Evolutionary conservation across 2,888 invertebrate species (phyloP).

Genomic region (Pandemis corylana): DNA sequence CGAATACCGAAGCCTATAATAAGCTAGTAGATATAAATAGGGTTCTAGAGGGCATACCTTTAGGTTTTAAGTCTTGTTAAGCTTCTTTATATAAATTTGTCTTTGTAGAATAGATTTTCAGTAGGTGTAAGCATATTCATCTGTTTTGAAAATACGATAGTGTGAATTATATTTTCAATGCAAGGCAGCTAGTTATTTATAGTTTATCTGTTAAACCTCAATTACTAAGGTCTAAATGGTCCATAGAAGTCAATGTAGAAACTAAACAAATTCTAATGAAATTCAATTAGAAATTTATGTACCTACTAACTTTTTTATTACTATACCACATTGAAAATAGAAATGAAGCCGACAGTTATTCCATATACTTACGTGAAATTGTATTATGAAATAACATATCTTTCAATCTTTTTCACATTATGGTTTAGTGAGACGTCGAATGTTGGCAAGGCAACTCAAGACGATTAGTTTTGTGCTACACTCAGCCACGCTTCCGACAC

Average conservation of each 20-base stretch:
- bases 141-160: background rate
- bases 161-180: background rate
- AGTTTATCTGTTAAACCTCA: background rate
- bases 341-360: too few relatives aligned
- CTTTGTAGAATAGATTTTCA: background rate
- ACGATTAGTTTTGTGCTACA: too few relatives aligned
- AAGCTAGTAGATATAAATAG: conserved; percentile 14
- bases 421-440: too few relatives aligned
- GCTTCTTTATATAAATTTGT: background rate
- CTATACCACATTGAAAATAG: too few relatives aligned
- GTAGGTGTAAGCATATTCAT: background rate
- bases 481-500: too few relatives aligned
- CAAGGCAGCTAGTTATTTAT: background rate
- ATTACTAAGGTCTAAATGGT: background rate
- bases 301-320: too few relatives aligned
- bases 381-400: too few relatives aligned
- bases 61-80: conserved; percentile 15
- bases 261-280: background rate
- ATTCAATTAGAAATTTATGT: too few relatives aligned
- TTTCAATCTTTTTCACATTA: too few relatives aligned
- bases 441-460: too few relatives aligned
- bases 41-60: conserved; percentile 13
- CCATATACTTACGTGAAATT: too few relatives aligned
- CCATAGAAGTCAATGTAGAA: background rate
- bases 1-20: conserved; percentile 31